Base-by-base conservation (phyloP, 2,888 invertebrate genomes). In the Rotaria macrura region DNA sequence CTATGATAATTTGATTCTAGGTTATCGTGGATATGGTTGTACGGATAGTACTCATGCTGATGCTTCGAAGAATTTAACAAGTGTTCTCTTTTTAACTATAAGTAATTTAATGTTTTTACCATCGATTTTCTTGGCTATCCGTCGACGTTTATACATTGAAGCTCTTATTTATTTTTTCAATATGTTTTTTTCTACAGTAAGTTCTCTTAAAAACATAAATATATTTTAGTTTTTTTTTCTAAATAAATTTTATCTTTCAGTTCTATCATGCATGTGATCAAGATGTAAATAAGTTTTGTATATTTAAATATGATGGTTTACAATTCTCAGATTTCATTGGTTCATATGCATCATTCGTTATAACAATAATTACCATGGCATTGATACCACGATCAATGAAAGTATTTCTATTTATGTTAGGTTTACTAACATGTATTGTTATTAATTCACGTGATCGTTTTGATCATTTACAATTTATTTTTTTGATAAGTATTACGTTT, bases 161-260 rank as follows among this genome's bases (percentile, higher is more conserved):
- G 72, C 85, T 29, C 49, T 85, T 3, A 52, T 85, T 10, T 85
- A 85, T 55, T 84, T 79, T 20, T 85, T 84, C 72, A 85, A 85
- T 43, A 85, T 85, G 85, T 85, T 85, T 49, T 85, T 85, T 43
- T 85, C 85, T 14, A 85, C 85, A 43, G 85, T 85, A 85, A 85
- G 57, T 29, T 49, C 47, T 23, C 47, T 12, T 47, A 12, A 12
- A 3, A 47, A 47, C 9, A 47, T 47, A 47, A 47, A 47, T 47
- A 34, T 34, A 6, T 2, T 17, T 34, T 17, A 65, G 7, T 52
- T 52, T 47, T 72, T 85, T 85, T 49, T 72, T 72, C 34, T 10
- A n/a, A 83, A 83, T n/a, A 47, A 83, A 43, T 47, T 47, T 23
- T 25, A 17, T 85, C 49, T n/a, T 79, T 38, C 40, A 85, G 85